Percentiles rank a stretch among this genome's conserved stretches.
Conservation (phyloP, 53 echinoderm and acorn worm species). For the Mesocentrotus franciscanus region DNA sequence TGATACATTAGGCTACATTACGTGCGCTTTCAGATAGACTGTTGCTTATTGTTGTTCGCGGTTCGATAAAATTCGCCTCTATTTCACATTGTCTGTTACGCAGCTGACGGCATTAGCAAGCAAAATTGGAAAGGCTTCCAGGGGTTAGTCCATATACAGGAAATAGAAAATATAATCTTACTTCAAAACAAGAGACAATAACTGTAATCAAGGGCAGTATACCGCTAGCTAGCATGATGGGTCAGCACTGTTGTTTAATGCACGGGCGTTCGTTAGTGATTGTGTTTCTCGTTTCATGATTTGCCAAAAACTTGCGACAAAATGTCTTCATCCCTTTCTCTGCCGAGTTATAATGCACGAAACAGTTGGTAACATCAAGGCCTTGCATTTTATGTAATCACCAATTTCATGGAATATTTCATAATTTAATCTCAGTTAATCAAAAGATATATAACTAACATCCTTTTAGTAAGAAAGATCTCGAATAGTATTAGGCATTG, state of each 20-base stretch:
- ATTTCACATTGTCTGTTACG: not conserved
- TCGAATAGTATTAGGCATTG: no score
- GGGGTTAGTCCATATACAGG: not conserved
- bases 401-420: no score
- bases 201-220: not conserved
- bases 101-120: slow-evolving; percentile 1
- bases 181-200: not conserved
- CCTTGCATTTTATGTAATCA: not conserved
- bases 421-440: no score
- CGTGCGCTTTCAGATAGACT: not conserved
- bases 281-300: not conserved
- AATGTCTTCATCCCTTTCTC: not conserved
- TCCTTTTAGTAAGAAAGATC: no score
- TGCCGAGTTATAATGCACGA: not conserved
- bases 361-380: not conserved
- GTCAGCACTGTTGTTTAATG: not conserved
- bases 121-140: not conserved
- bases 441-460: no score
- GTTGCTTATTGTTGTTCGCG: not conserved
- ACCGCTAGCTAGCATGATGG: not conserved
- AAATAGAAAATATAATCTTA: not conserved
- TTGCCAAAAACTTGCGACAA: not conserved
- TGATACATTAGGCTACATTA: not conserved
- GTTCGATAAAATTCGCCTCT: not conserved
- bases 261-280: not conserved